A percentile compares a stretch with the other conserved stretches of the same genome.
phyloP scores from a whole-genome alignment of 2,113 vertebrate species.

The Struthidea cinerea region DNA sequence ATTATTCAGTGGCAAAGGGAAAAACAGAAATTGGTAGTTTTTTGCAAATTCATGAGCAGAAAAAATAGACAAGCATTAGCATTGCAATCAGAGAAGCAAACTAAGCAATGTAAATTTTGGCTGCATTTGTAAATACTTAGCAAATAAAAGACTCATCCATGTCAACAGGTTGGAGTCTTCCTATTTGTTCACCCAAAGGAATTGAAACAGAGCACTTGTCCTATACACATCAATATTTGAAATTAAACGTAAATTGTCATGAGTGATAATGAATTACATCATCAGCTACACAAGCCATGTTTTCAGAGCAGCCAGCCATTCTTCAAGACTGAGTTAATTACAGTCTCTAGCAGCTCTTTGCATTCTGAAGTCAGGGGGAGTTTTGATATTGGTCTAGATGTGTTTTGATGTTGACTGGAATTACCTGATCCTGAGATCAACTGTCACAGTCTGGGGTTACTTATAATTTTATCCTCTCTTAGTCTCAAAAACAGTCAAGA shows the following conservation, averaged over 20 bases:
- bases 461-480: background rate
- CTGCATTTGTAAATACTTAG: constrained; percentile 10
- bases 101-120: background rate
- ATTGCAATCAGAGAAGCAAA: background rate
- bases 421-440: background rate
- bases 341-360: background rate
- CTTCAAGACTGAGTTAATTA: background rate
- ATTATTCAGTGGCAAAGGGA: background rate
- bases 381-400: background rate
- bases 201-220: background rate
- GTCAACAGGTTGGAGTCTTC: background rate
- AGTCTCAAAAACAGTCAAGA: background rate
- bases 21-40: background rate
- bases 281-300: background rate
- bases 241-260: background rate
- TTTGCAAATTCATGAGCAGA: background rate
- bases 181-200: background rate
- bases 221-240: background rate
- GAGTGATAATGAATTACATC: background rate
- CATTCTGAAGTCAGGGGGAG: background rate
- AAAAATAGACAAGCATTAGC: background rate
- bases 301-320: background rate
- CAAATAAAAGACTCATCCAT: background rate
- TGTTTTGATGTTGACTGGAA: background rate
- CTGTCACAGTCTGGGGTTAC: background rate